Percentiles rank a stretch among this genome's conserved stretches.
phyloP scores from a whole-genome alignment of 2,888 invertebrate species.

The Macrosiphum euphorbiae region DNA sequence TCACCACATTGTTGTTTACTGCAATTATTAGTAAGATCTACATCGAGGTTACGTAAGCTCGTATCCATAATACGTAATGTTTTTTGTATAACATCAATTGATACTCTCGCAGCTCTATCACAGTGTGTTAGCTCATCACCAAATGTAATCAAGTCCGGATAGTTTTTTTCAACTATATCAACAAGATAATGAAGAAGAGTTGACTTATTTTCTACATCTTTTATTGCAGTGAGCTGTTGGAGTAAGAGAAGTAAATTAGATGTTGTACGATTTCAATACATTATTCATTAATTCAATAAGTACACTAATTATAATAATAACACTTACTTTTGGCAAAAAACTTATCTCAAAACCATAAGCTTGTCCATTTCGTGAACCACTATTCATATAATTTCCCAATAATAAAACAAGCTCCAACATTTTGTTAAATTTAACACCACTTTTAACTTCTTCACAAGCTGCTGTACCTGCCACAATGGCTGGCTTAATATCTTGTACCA shows the following conservation, averaged over 20 bases:
- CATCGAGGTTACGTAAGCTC: conserved; percentile 89
- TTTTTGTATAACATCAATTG: conserved; percentile 85
- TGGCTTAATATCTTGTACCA: conserved; percentile 89
- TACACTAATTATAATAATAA: neutral
- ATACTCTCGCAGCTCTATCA: conserved; percentile 75
- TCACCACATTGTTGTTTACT: conserved; percentile 79
- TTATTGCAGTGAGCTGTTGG: conserved; percentile 84
- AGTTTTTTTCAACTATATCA: conserved; percentile 88
- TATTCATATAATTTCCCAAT: conserved; percentile 97
- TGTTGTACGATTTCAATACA: neutral
- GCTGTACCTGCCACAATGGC: conserved; percentile 95
- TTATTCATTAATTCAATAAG: neutral
- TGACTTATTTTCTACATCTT: conserved; percentile 92
- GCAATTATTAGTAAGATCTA: conserved; percentile 85
- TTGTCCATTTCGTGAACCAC: conserved; percentile 92
- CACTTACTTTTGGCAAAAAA: conserved; percentile 88
- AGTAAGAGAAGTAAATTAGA: neutral
- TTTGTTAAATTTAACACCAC: conserved; percentile 84
- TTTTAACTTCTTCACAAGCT: conserved; percentile 93
- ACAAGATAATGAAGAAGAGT: conserved; percentile 94
- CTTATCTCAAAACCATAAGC: conserved; percentile 97
- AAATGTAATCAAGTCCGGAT: conserved; percentile 87
- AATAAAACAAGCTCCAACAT: conserved; percentile 90
- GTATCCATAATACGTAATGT: conserved; percentile 87
- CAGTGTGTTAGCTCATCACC: conserved; percentile 91